Evolutionary conservation across 2,888 invertebrate species (phyloP).

Genomic region (Caenorhabditis doughertyi): DNA sequence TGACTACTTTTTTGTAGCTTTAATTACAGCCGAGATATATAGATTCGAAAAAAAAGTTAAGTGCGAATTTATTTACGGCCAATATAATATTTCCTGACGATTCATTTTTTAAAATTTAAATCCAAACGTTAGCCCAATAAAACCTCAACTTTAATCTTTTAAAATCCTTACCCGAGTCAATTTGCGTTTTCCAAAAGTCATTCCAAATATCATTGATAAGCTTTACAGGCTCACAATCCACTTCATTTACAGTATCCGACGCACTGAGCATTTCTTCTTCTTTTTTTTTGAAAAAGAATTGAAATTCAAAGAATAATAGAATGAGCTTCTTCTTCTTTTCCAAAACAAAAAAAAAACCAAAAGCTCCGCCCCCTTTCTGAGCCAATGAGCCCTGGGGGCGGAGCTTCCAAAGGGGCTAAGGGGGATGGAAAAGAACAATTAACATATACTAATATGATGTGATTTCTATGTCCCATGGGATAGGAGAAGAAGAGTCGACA

Average conservation of each 20-base stretch:
- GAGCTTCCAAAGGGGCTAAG: neutral
- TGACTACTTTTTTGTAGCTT: too few species aligned
- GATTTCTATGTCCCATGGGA: slow-evolving; percentile 54
- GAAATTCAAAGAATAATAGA: neutral
- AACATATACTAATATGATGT: slow-evolving; percentile 66
- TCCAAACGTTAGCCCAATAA: too few species aligned
- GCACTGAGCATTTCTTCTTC: too few species aligned
- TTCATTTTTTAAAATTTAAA: too few species aligned
- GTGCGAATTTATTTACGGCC: too few species aligned
- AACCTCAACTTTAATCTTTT: too few species aligned
- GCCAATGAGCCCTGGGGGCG: slow-evolving; percentile 46
- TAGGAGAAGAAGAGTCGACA: neutral
- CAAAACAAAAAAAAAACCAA: slow-evolving; percentile 22
- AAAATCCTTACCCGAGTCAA: slow-evolving; percentile 47
- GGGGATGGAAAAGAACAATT: slow-evolving; percentile 41
- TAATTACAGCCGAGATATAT: too few species aligned
- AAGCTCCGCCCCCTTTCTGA: slow-evolving; percentile 24
- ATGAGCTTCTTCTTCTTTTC: slow-evolving; percentile 1
- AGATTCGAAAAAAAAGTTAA: too few species aligned
- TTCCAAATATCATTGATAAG: slow-evolving; percentile 67
- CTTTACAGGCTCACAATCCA: slow-evolving; percentile 7
- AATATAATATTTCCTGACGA: too few species aligned
- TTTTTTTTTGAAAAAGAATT: too few species aligned
- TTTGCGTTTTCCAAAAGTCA: slow-evolving; percentile 71
- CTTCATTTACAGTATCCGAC: neutral